Conservation (phyloP, 2,888 invertebrate species). For the Melipona beecheii region DNA sequence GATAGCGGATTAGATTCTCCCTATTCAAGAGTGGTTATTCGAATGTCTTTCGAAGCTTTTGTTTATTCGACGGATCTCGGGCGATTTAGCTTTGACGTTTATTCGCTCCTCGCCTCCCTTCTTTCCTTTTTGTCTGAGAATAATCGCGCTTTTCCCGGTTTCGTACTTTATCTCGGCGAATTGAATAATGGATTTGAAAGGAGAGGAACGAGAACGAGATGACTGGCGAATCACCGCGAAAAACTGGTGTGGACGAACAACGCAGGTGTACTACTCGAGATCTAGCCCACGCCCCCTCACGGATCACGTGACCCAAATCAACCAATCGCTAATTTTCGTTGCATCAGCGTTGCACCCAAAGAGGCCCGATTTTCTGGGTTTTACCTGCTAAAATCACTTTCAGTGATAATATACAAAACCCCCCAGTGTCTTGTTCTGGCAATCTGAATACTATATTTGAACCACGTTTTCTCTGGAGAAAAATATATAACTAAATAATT, state of each 20-base stretch:
- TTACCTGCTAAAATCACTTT: no score
- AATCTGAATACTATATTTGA: background rate
- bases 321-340: no score
- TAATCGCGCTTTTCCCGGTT: background rate
- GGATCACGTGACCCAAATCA: no score
- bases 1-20: background rate
- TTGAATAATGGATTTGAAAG: background rate
- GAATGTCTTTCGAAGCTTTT: conserved; percentile 1
- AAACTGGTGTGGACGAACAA: background rate
- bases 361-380: no score
- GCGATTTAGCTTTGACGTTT: background rate
- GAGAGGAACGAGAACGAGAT: background rate
- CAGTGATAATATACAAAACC: no score
- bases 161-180: background rate
- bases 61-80: background rate
- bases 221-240: background rate
- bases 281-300: no score
- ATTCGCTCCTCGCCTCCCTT: background rate
- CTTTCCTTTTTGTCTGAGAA: background rate
- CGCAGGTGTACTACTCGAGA: background rate
- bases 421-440: no score
- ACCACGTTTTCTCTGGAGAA: background rate
- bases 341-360: no score
- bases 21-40: background rate
- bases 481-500: conserved; percentile 12